These are phyloP conservation scores for Eulithis testata DNA, from an alignment of 2,888 invertebrate species.

Conservation along the genomic window DNA sequence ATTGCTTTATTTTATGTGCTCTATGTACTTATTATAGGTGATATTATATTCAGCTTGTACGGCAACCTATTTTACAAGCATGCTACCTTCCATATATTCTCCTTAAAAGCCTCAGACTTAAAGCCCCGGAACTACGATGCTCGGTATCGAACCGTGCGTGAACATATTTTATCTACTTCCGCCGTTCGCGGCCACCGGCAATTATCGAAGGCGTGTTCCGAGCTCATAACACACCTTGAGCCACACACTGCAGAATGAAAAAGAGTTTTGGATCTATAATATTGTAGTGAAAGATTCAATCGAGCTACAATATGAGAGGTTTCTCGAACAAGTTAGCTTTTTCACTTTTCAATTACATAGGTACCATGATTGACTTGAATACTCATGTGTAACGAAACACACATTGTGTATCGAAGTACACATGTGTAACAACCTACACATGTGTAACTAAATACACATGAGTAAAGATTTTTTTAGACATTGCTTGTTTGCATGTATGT, in stretches of 20 bases:
- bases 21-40: neutral
- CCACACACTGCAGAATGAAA: conserved; percentile 28
- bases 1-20: neutral
- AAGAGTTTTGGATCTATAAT: conserved; percentile 17
- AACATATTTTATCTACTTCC: conserved; percentile 80
- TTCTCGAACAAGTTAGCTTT: neutral
- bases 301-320: neutral
- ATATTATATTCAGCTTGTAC: conserved; percentile 24
- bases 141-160: conserved; percentile 76
- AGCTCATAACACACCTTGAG: conserved; percentile 63
- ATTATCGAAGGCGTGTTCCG: conserved; percentile 75
- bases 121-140: conserved; percentile 61
- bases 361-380: too few relatives aligned
- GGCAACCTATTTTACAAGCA: conserved; percentile 28
- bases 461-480: neutral
- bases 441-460: neutral
- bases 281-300: conserved; percentile 4
- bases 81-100: conserved; percentile 36
- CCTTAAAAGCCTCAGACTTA: conserved; percentile 38
- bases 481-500: neutral
- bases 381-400: neutral
- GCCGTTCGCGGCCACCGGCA: conserved; percentile 62
- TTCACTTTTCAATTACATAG: too few relatives aligned
- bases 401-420: neutral
- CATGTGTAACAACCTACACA: too few relatives aligned